These are phyloP conservation scores for Rhaphigaster nebulosa DNA, from an alignment of 2,888 invertebrate species.

Conservation along the genomic window DNA sequence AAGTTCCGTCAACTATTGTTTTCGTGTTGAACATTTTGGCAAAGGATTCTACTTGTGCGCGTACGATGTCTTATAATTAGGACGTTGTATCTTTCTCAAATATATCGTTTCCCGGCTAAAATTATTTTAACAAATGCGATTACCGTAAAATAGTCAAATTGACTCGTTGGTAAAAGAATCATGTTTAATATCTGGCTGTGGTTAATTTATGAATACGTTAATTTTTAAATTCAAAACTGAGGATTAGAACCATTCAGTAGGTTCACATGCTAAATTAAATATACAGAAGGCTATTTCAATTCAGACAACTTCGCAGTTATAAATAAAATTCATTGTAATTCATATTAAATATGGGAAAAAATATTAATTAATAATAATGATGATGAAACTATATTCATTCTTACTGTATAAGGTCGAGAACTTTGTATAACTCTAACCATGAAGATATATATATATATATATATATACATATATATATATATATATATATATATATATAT, in stretches of 20 bases:
- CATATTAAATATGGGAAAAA: background rate
- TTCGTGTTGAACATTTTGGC: constrained; percentile 17
- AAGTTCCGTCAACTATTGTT: background rate
- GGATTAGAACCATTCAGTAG: too few species aligned
- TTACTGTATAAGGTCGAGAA: too few species aligned
- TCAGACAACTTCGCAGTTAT: background rate
- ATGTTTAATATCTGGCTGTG: background rate
- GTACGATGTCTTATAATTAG: background rate
- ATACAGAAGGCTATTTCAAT: too few species aligned
- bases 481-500: too few species aligned
- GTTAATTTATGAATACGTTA: background rate
- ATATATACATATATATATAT: too few species aligned
- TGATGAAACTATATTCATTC: background rate
- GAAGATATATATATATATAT: too few species aligned
- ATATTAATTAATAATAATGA: background rate
- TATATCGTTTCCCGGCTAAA: background rate
- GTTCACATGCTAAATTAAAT: too few species aligned
- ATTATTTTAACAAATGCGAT: background rate
- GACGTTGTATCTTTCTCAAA: background rate
- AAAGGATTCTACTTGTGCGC: background rate
- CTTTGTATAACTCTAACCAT: too few species aligned
- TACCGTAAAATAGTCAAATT: background rate
- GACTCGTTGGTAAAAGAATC: background rate
- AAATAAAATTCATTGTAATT: background rate
- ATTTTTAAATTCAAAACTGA: too few species aligned